Evolutionary conservation across 2,888 invertebrate genomes (phyloP), one percentile per base, ranked within the genome.

Genomic region (Leptogaster cylindrica): DNA sequence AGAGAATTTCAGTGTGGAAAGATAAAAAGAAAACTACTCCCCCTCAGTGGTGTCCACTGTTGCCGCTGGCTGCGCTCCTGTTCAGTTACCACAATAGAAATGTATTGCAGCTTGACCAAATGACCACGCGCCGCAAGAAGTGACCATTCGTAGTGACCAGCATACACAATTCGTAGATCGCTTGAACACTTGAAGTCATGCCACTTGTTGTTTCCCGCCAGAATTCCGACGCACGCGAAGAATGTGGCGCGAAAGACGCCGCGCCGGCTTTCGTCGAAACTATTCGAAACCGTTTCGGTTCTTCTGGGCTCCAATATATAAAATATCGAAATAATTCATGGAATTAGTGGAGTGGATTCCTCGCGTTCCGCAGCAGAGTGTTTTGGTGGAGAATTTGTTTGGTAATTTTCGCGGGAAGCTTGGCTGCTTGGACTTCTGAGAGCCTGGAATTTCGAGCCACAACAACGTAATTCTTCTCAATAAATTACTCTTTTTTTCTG

Each of bases 321-420:
- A 68, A 68, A 65, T 68, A 68, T 68, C 68, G 68, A 68, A 68
- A 68, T 68, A 65, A 65, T 68, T 68, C 68, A 65, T 50, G 64
- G 36, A 55, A 51, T 52, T 25, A 27, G 31, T 23, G 2, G 28
- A 48, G 10, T 48, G 27, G 12, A 44, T 31, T 27, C 8, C 41
- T 41, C 44, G 51, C 23, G 51, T 12, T 25, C 14, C 3, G 14
- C 28, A 3, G 28, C 8, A 14, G 25, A 12, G 10, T 3, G 4
- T 27, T 10, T 23, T 27, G 51, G 10, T 25, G 51, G 12, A n/a
- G 10, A n/a, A 12, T 8, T 10, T 10, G 10, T 18, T n/a, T 6
- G 5, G 6, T n/a, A 14, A 44, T 44, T 7, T 10, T 10, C 20
- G 7, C 16, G 44, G 20, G 20, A 46, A 44, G 44, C 33, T 50